These are phyloP conservation scores for Zaprionus camerounensis DNA, from an alignment of 1,140 invertebrate species.

Conservation along the genomic window DNA sequence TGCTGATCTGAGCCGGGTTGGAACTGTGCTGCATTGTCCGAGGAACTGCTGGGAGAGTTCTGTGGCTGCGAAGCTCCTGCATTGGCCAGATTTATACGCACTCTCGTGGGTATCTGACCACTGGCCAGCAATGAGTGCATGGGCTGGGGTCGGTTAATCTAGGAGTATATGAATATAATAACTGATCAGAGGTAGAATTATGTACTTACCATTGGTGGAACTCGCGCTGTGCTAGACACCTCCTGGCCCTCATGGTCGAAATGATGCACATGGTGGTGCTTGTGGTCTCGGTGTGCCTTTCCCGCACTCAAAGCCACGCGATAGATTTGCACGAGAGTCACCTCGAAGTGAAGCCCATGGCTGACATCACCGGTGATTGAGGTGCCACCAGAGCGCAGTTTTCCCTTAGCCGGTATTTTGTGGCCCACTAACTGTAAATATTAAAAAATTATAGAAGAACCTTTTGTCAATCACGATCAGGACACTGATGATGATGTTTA, in stretches of 20 bases:
- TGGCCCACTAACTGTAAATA: conserved; percentile 89
- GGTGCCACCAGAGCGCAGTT: conserved; percentile 88
- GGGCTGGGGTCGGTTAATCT: conserved; percentile 85
- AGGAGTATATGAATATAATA: background rate
- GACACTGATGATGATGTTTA: no score
- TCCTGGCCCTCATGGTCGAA: conserved; percentile 90
- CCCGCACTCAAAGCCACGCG: conserved; percentile 91
- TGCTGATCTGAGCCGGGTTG: conserved; percentile 24
- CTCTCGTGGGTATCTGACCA: conserved; percentile 88
- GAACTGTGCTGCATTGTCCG: background rate
- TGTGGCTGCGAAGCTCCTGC: conserved; percentile 17
- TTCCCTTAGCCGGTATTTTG: conserved; percentile 90
- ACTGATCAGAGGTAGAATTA: background rate
- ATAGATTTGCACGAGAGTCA: conserved; percentile 92
- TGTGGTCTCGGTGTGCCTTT: conserved; percentile 92
- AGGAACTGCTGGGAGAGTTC: background rate
- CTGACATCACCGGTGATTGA: conserved; percentile 88
- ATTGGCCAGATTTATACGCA: conserved; percentile 86
- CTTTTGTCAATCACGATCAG: no score
- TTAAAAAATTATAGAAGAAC: background rate
- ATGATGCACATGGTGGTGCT: conserved; percentile 92
- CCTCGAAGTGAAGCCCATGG: conserved; percentile 89
- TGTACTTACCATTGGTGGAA: conserved; percentile 84
- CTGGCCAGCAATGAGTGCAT: conserved; percentile 87
- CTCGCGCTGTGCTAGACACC: conserved; percentile 85